Percentiles rank a stretch among this genome's conserved stretches.
Conservation (phyloP, 1,140 invertebrate species). For the Cyphomyrmex costatus region DNA sequence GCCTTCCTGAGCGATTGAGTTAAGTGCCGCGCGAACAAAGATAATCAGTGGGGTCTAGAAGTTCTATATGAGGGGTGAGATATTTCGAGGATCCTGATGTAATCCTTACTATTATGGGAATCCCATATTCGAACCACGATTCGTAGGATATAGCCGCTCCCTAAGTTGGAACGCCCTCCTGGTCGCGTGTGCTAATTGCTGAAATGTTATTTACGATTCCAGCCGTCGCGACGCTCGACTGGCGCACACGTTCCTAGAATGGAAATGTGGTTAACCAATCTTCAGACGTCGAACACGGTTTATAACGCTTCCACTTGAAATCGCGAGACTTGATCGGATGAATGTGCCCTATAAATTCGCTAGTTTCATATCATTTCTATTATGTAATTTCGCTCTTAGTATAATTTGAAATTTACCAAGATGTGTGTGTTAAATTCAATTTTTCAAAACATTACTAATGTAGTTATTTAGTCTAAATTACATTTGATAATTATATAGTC, state of each 20-base stretch:
- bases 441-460: background rate
- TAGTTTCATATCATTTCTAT: conserved; percentile 25
- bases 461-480: background rate
- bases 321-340: conserved; percentile 40
- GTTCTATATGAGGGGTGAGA: background rate
- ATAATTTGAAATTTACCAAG: background rate
- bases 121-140: conserved; percentile 76
- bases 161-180: conserved; percentile 13
- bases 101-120: conserved; percentile 75
- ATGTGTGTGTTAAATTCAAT: background rate
- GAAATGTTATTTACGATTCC: conserved; percentile 78
- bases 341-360: conserved; percentile 41
- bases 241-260: conserved; percentile 74
- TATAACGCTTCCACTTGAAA: conserved; percentile 66
- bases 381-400: conserved; percentile 15
- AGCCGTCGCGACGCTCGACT: conserved; percentile 62
- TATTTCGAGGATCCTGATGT: conserved; percentile 11
- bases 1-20: background rate
- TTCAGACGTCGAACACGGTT: conserved; percentile 66
- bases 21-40: conserved; percentile 33
- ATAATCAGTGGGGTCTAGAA: conserved; percentile 10
- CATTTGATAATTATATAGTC: background rate
- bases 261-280: conserved; percentile 74
- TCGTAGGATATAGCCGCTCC: conserved; percentile 48
- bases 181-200: conserved; percentile 78